These are phyloP conservation scores for Lordiphosa collinella DNA, from an alignment of 1,140 invertebrate species.

Conservation along the genomic window DNA sequence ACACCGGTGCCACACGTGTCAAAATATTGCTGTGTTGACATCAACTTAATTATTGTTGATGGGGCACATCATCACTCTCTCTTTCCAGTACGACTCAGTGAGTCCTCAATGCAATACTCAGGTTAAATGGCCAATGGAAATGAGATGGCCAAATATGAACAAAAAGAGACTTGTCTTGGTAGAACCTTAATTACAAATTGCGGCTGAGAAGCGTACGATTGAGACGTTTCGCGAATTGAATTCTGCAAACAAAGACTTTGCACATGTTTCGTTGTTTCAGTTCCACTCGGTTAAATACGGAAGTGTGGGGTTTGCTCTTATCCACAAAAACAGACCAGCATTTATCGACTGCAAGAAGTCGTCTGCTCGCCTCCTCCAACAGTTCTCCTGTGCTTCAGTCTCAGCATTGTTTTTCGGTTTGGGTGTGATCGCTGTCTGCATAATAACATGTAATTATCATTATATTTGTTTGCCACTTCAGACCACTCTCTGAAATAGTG, in stretches of 20 bases:
- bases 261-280: slow-evolving; percentile 35
- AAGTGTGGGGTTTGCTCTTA: slow-evolving; percentile 44
- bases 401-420: slow-evolving; percentile 55
- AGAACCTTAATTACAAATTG: neutral
- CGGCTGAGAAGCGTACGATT: slow-evolving; percentile 10
- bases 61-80: slow-evolving; percentile 47
- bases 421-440: slow-evolving; percentile 45
- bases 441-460: slow-evolving; percentile 75
- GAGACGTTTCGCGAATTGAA: slow-evolving; percentile 38
- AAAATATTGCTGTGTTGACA: slow-evolving; percentile 53
- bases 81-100: neutral
- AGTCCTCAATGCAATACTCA: neutral
- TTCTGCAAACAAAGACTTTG: slow-evolving; percentile 7
- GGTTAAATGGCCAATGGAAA: too few relatives aligned
- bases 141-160: neutral
- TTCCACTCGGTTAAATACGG: slow-evolving; percentile 56
- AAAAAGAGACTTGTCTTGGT: too few relatives aligned
- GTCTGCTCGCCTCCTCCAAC: neutral
- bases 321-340: slow-evolving; percentile 30
- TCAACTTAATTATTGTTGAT: slow-evolving; percentile 58
- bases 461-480: slow-evolving; percentile 62
- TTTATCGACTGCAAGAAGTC: slow-evolving; percentile 26
- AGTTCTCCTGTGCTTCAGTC: slow-evolving; percentile 26
- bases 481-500: slow-evolving; percentile 19
- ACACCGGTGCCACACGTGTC: slow-evolving; percentile 40